Base-by-base conservation (phyloP, 2,113 vertebrate genomes). In the Hippocampus barbouri region DNA sequence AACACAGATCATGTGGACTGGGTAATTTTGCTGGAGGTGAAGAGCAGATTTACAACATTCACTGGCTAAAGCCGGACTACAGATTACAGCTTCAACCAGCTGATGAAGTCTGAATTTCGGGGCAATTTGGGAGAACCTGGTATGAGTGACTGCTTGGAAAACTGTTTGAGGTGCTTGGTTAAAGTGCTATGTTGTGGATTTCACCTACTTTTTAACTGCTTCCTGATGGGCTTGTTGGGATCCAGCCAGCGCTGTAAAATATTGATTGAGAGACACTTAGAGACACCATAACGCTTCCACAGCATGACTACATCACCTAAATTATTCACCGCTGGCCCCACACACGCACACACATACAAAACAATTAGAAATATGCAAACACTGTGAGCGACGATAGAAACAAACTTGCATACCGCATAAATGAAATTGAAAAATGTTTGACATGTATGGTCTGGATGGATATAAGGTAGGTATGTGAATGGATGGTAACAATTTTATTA, bases 171-270 rank as follows among this genome's bases (percentile, higher is more conserved):
- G 81, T 86, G 78, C 9, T 51, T 30, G 5, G n/a, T 72, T 14
- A 15, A 73, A 61, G 74, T 70, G 73, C 23, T 27, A 41, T 80
- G 79, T 34, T 45, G 77, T 73, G 66, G 74, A 74, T 80, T 88
- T 82, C 88, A 94, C 97, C 92, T 91, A 99, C 97, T 95, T 94
- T 98, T 99, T 89, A 99, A 94, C 91, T 99, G 97, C 90, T 98
- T 99, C 92, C 96, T 96, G 93, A 98, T 93, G 79, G 94, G 95
- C 92, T 99, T 99, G 91, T 94, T 98, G 88, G 96, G 92, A 94
- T 98, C 97, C 91, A 99, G 89, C 97, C 97, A 99, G 90, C 94
- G 94, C 97, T 99, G 94, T 82, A 92, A 93, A 88, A 91, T 72
- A 92, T 89, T 88, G 76, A 91, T 88, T 61, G 53, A 75, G 79